Percentiles rank a stretch among this genome's conserved stretches.
Evolutionary conservation across 1,140 invertebrate species (phyloP).

Genomic region (Branchinecta lynchi): DNA sequence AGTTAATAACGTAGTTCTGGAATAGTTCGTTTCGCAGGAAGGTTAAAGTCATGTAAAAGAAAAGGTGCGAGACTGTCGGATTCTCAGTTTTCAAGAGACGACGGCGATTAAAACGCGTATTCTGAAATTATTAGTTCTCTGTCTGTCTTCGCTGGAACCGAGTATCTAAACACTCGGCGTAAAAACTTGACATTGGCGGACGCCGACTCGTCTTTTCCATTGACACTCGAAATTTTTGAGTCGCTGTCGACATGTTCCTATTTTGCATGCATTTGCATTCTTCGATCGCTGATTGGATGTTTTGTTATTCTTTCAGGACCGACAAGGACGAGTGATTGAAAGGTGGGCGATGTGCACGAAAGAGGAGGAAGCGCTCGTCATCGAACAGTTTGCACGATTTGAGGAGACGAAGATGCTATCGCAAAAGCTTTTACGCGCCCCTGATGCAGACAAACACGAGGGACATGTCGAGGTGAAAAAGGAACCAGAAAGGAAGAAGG

Average conservation of each 20-base stretch:
- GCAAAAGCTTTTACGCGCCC: conserved; percentile 56
- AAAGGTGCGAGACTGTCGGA: no score
- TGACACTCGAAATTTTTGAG: not conserved
- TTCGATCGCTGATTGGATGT: conserved; percentile 19
- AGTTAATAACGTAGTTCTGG: no score
- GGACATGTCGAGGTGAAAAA: not conserved
- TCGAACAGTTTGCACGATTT: conserved; percentile 72
- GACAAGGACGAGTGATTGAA: conserved; percentile 50
- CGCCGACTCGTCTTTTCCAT: not conserved
- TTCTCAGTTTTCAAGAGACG: no score
- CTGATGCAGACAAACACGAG: conserved; percentile 21
- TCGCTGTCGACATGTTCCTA: not conserved
- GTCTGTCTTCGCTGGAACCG: no score
- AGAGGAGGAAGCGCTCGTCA: conserved; percentile 66
- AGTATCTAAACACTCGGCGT: no score
- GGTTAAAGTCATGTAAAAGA: no score
- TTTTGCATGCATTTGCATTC: conserved; percentile 14
- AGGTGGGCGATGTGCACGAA: conserved; percentile 64
- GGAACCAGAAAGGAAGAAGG: not conserved
- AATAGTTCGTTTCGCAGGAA: no score
- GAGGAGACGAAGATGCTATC: conserved; percentile 65
- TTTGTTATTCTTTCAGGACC: conserved; percentile 31
- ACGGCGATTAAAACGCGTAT: no score
- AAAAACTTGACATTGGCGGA: no score
- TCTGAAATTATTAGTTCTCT: no score